Base-by-base conservation (phyloP, 2,113 vertebrate genomes). In the Balaeniceps rex region DNA sequence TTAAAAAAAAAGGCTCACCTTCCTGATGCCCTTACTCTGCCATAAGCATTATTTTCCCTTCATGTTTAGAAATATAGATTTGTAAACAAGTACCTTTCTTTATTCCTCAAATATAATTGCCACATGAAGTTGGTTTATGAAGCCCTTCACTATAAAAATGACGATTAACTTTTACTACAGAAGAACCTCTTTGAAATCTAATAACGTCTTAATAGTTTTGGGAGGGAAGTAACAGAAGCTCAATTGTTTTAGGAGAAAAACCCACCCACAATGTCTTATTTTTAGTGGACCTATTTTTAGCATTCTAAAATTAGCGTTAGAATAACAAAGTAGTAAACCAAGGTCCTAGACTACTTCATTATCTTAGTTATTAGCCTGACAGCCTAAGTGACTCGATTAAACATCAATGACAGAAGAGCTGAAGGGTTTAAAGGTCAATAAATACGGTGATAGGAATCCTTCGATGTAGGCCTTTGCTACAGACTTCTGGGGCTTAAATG, bases 271-370 rank as follows among this genome's bases (percentile, higher is more conserved):
- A 63, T 33, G 96, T 95, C 97, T 97, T 97, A 98, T 98, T 98
- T 98, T 98, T 98, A 98, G 98, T 95, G 95, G 97, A 96, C 87
- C 99, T 99, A 99, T 99, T 99, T 99, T 99, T 99, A 99, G 98
- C 98, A 97, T 98, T 97, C 98, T 99, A 99, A 99, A 99, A 98
- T 99, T 98, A 98, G 98, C 70, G 94, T 97, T 98, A 97, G 97
- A 98, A 98, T 99, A 98, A 98, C 98, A 96, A 88, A 96, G 96
- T 94, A 97, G 98, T 98, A 98, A 99, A 98, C 98, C 96, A 98
- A 98, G 98, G 98, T 98, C 99, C 99, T 99, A 98, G 98, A 98
- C 97, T 98, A 98, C 98, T 98, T 99, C 98, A 99, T 99, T 98
- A 98, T 97, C 98, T 97, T 91, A 79, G 91, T 98, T 98, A 98